phyloP scores from a whole-genome alignment of 2,888 invertebrate genomes.

The Andrena bucephala region DNA sequence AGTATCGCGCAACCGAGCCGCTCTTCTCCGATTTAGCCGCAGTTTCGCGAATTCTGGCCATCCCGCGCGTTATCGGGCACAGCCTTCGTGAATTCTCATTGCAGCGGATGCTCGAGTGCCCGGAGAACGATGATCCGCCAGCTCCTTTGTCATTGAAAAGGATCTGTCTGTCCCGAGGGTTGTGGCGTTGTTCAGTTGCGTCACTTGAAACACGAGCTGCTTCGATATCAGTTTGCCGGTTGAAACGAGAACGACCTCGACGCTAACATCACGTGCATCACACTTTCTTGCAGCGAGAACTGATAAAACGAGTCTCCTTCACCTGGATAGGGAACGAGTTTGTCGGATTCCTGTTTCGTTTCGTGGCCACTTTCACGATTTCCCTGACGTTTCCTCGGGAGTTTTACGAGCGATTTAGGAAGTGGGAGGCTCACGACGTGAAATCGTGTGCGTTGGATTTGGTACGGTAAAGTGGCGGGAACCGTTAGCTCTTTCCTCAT shows the following conservation, averaged over 20 bases:
- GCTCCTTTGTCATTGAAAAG: not conserved
- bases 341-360: slow-evolving; percentile 24
- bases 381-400: slow-evolving; percentile 2
- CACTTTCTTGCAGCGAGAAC: slow-evolving; percentile 16
- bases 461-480: too few relatives aligned
- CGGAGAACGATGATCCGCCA: not conserved
- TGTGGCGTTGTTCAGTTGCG: not conserved
- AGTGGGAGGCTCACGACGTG: too few relatives aligned
- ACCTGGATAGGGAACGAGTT: slow-evolving; percentile 41
- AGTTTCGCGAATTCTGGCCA: slow-evolving; percentile 18
- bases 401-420: not conserved
- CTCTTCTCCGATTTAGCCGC: slow-evolving; percentile 19
- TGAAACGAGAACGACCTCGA: slow-evolving; percentile 30
- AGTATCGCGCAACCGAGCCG: slow-evolving; percentile 18
- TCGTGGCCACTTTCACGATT: slow-evolving; percentile 43
- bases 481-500: not conserved
- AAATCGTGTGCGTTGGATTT: too few relatives aligned
- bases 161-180: not conserved
- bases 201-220: not conserved
- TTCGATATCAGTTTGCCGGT: not conserved
- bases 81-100: not conserved
- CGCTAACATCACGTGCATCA: slow-evolving; percentile 17
- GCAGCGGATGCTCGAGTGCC: not conserved
- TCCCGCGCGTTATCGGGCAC: slow-evolving; percentile 16
- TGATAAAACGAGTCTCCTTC: slow-evolving; percentile 54